A percentile compares a stretch with the other conserved stretches of the same genome.
phyloP scores from a whole-genome alignment of 2,888 invertebrate species.

The Panorpa germanica region DNA sequence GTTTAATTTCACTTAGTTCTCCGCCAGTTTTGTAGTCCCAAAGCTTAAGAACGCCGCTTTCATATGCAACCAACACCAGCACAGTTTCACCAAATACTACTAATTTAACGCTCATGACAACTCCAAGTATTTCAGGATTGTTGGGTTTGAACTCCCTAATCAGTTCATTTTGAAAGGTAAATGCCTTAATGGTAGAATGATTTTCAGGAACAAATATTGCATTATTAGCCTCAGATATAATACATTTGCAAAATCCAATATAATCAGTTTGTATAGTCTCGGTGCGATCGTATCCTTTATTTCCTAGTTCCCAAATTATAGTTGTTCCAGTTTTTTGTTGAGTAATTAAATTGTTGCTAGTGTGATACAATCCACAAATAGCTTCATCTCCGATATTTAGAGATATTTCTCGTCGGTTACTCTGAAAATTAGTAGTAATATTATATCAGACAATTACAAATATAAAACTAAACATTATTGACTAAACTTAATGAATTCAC shows the following conservation, averaged over 20 bases:
- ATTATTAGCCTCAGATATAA: constrained; percentile 36
- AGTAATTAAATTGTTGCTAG: constrained; percentile 40
- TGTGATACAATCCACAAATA: constrained; percentile 22
- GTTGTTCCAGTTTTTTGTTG: constrained; percentile 56
- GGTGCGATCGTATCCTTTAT: constrained; percentile 36
- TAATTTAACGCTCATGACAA: constrained; percentile 41
- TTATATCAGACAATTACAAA: not conserved
- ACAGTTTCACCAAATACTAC: constrained; percentile 26
- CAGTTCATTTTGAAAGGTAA: constrained; percentile 29
- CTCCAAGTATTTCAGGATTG: constrained; percentile 29
- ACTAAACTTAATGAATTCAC: constrained; percentile 3
- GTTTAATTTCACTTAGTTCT: constrained; percentile 32
- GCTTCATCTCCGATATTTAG: no score
- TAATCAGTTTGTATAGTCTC: constrained; percentile 38
- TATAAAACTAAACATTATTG: not conserved
- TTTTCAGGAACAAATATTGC: constrained; percentile 45
- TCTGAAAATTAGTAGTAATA: not conserved
- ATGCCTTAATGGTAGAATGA: constrained; percentile 31
- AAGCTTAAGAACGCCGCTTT: constrained; percentile 48
- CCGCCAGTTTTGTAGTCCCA: constrained; percentile 49
- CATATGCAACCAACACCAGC: constrained; percentile 49
- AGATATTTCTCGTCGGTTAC: not conserved
- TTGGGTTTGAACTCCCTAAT: constrained; percentile 24
- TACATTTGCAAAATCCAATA: constrained; percentile 55
- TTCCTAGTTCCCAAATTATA: constrained; percentile 43